phyloP scores from a whole-genome alignment of 2,113 vertebrate genomes.

The Lamprotornis superbus region DNA sequence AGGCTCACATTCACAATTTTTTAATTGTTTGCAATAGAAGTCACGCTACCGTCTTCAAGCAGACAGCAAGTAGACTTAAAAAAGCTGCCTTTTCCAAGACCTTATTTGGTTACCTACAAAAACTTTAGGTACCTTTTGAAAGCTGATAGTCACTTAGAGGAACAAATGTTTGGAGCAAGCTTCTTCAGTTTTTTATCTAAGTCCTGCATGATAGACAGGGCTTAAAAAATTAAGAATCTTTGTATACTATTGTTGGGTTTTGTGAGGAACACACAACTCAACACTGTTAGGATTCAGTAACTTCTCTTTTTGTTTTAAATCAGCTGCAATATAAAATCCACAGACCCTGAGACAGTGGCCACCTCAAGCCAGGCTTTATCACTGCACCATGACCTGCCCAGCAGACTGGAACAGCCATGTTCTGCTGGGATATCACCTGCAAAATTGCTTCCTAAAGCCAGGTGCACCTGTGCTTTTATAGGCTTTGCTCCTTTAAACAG shows the following conservation, averaged over 20 bases:
- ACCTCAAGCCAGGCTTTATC: neutral
- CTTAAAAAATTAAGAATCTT: neutral
- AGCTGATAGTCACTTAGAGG: neutral
- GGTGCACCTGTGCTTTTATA: neutral
- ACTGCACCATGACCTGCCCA: neutral
- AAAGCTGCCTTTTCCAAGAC: neutral
- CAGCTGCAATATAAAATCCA: neutral
- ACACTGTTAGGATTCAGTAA: neutral
- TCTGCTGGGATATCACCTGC: neutral
- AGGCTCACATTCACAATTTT: neutral
- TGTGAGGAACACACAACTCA: neutral
- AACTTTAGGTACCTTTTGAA: neutral
- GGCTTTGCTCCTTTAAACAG: neutral
- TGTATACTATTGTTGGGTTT: neutral
- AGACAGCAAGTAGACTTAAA: neutral
- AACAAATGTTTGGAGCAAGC: neutral
- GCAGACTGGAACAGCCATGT: neutral
- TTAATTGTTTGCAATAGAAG: neutral
- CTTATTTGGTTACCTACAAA: neutral
- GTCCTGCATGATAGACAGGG: neutral
- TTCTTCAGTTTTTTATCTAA: neutral
- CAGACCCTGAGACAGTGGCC: neutral
- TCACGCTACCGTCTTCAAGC: neutral
- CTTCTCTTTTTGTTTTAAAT: conserved; percentile 5
- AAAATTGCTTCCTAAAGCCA: neutral